Percentiles rank a stretch among this genome's conserved stretches.
Conservation (phyloP, 2,888 invertebrate species). For the Cosmia pyralina region DNA sequence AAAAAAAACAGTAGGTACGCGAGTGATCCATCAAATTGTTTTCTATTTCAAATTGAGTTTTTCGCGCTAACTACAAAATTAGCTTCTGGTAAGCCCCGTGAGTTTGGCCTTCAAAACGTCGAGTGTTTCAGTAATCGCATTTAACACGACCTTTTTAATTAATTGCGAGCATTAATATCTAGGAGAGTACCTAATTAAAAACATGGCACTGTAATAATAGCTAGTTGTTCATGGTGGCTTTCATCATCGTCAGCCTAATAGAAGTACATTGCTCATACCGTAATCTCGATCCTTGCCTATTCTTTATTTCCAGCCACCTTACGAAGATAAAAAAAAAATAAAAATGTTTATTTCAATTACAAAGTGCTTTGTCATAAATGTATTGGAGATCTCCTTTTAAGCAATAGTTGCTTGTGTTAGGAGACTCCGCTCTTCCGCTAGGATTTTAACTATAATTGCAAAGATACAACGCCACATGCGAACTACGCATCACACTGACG, state of each 20-base stretch:
- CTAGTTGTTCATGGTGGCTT: slow-evolving; percentile 4
- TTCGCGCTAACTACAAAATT: not conserved
- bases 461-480: too few relatives aligned
- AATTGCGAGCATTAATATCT: slow-evolving; percentile 3
- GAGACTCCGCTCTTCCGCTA: too few relatives aligned
- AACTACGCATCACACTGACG: too few relatives aligned
- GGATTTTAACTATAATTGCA: too few relatives aligned
- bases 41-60: not conserved
- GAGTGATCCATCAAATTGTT: not conserved
- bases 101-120: not conserved
- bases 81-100: not conserved
- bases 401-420: too few relatives aligned
- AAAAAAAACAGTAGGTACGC: too few relatives aligned
- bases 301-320: not conserved
- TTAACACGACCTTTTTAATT: slow-evolving; percentile 29
- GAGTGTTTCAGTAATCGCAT: not conserved
- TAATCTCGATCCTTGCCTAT: not conserved
- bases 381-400: too few relatives aligned
- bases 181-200: not conserved
- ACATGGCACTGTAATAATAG: not conserved
- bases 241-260: not conserved
- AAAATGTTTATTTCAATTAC: too few relatives aligned
- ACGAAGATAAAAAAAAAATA: too few relatives aligned
- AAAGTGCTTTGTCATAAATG: too few relatives aligned
- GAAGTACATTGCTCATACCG: not conserved